A percentile compares a stretch with the other conserved stretches of the same genome.
Conservation (phyloP, 2,888 invertebrate species). For the Ellobium chinense region DNA sequence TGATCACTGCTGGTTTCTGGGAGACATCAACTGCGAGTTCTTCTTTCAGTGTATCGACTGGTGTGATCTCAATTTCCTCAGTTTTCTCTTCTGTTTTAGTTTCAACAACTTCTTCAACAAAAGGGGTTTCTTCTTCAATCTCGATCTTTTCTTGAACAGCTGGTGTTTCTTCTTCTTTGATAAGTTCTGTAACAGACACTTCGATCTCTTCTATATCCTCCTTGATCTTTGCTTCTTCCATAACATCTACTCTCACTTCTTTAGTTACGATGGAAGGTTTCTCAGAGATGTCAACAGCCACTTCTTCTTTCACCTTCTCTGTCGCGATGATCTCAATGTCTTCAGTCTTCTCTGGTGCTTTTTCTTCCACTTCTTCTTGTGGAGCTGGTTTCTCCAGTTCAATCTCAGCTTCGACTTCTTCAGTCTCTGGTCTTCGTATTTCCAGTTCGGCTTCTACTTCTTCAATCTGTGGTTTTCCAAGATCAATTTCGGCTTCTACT, state of each 20-base stretch:
- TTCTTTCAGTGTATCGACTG: not conserved
- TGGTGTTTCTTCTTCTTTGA: no score
- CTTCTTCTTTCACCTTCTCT: conserved; percentile 36
- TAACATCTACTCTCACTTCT: no score
- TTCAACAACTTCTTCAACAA: not conserved
- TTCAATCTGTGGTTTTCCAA: conserved; percentile 56
- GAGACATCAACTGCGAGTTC: not conserved
- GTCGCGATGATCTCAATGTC: conserved; percentile 63
- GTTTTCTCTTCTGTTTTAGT: not conserved
- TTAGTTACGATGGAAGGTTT: no score
- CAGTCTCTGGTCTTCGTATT: conserved; percentile 60
- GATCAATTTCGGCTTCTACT: conserved; percentile 67
- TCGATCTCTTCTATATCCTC: conserved; percentile 47
- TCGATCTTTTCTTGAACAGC: not conserved
- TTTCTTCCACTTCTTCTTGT: conserved; percentile 77
- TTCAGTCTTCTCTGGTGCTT: no score
- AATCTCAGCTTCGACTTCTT: conserved; percentile 53
- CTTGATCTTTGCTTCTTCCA: conserved; percentile 44
- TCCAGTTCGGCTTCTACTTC: conserved; percentile 52
- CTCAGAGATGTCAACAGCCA: no score
- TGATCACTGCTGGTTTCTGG: not conserved
- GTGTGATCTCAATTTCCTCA: not conserved
- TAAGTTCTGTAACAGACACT: conserved; percentile 75
- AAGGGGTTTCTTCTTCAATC: not conserved
- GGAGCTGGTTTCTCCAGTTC: conserved; percentile 5